Conservation (phyloP, 2,113 vertebrate genomes). For the pig (Sus scrofa) region T2T-Sscrofa CM000817.6:65194001-65194500, state of each 20-base stretch:
- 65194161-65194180: no score
- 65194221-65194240: no score
- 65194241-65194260: no score
- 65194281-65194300: background rate
- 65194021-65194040: background rate
- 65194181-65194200: no score
- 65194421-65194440: background rate
- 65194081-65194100: no score
- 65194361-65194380: background rate
- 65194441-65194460: background rate
- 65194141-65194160: no score
- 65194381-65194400: background rate
- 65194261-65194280: no score
- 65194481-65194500: background rate
- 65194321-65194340: background rate
- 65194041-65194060: background rate
- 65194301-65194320: background rate
- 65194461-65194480: background rate
- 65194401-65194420: background rate
- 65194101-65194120: no score
- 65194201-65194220: no score
- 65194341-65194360: background rate
- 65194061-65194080: no score
- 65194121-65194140: no score
- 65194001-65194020: background rate